These are phyloP conservation scores for Antennarius striatus DNA, from an alignment of 2,113 vertebrate genomes.

Conservation along the genomic window DNA sequence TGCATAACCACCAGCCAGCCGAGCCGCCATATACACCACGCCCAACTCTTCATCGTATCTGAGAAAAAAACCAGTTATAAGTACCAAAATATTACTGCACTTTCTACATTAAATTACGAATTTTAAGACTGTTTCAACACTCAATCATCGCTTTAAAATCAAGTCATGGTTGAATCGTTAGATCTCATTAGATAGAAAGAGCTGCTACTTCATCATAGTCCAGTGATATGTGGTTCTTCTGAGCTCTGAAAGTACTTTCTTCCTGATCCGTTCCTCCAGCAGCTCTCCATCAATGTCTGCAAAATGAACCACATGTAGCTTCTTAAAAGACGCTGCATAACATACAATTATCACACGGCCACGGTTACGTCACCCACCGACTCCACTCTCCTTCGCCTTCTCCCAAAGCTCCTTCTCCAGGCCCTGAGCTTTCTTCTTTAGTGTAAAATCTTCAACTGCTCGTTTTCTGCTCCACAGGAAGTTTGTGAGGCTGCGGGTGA, in stretches of 20 bases:
- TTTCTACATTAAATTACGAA: no score
- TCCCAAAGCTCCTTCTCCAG: constrained; percentile 78
- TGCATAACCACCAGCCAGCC: constrained; percentile 86
- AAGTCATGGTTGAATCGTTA: no score
- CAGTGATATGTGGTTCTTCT: constrained; percentile 84
- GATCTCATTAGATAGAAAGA: background rate
- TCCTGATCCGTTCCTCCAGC: constrained; percentile 71
- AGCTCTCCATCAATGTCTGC: constrained; percentile 60
- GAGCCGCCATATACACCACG: constrained; percentile 85
- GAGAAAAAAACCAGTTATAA: background rate
- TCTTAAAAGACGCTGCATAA: background rate
- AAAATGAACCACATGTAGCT: constrained; percentile 3
- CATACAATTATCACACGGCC: background rate
- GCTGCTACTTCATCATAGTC: constrained; percentile 81
- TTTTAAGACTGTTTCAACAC: no score
- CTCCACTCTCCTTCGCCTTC: constrained; percentile 42
- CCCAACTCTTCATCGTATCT: constrained; percentile 83
- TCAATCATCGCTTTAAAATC: no score
- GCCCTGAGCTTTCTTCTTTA: constrained; percentile 74
- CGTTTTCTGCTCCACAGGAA: constrained; percentile 89
- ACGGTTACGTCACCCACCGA: constrained; percentile 45
- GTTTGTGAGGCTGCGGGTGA: constrained; percentile 73
- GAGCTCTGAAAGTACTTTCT: constrained; percentile 78
- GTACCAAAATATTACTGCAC: no score
- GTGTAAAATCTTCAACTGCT: constrained; percentile 66